Base-by-base conservation (phyloP, 37 sponge, comb jelly and placozoan genomes). In the Haliclona indistincta region DNA sequence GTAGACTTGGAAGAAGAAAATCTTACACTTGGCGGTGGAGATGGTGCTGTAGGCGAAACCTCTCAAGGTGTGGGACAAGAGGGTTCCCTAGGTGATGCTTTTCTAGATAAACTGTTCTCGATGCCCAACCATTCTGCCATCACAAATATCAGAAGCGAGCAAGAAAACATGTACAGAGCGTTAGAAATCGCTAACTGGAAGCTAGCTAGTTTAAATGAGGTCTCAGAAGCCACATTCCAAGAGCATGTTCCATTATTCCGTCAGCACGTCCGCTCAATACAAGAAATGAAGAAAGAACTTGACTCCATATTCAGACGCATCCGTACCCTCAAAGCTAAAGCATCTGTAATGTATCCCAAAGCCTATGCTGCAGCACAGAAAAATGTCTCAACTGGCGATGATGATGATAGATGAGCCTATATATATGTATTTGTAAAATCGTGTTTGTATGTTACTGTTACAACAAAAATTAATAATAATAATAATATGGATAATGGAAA, bases 251-350 rank as follows among this genome's bases (percentile, higher is more conserved):
- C 33, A 15, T 71, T 76, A 5, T 81, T 90, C 71, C 64, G 78
- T 4, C 64, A 73, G 28, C 38, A 81, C 60, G 84, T 82, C 19
- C 61, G 74, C 17, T 49, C 65, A 22, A 78, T 93, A 13, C 13
- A 43, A 3, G 54, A 35, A 40, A 81, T 88, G 85, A 93, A 93
- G 75, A 86, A 79, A 63, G 84, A 93, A 51, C 77, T 93, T 25
- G 89, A 93, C 58, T 88, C 94, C 1, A 68, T 88, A 13, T 93
- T 93, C 40, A 79, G 89, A 36, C 78, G 94, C 53, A 93, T 93
- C 30, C 67, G 87, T 32, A 40, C 13, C 25, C 63, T 87, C 19
- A 87, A 87, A 43, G 32, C 71, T 17, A 67, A 54, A 26, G 28
- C 76, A 30, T 70, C 76, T 22, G 39, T 26, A 3, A 69, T 64